Percentiles rank a stretch among this genome's conserved stretches.
phyloP scores from a whole-genome alignment of 2,797 vertebrate genomes.

The Phrynocephalus vlangalii region DNA sequence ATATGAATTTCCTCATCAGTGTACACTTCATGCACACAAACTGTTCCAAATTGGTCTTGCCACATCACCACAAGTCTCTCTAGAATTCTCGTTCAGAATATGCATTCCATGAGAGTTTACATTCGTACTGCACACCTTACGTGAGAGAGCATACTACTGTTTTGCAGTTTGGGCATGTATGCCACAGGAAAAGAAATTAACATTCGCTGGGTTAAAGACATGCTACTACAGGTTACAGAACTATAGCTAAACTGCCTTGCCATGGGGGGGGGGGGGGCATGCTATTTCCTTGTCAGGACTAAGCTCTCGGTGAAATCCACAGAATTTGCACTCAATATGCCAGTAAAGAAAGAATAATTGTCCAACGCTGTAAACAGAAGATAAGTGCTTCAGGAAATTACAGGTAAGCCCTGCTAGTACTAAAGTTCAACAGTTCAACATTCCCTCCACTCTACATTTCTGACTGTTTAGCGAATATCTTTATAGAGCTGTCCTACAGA shows the following conservation, averaged over 20 bases:
- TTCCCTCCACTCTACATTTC: not conserved
- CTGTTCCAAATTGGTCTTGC: not conserved
- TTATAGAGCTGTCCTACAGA: not conserved
- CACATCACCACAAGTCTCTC: not conserved
- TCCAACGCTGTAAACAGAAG: slow-evolving; percentile 44
- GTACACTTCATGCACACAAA: not conserved
- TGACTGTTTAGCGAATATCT: not conserved
- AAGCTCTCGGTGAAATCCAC: not conserved
- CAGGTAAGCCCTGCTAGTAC: not conserved
- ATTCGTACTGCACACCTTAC: not conserved
- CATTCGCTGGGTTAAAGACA: not conserved
- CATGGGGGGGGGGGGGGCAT: not conserved
- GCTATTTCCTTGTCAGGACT: not conserved
- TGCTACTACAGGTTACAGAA: not conserved
- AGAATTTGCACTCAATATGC: not conserved
- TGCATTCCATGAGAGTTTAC: not conserved
- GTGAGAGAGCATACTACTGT: not conserved
- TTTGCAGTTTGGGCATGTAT: not conserved
- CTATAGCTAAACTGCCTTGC: not conserved
- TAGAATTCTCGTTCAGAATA: not conserved
- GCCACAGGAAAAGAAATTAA: not conserved
- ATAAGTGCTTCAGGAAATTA: slow-evolving; percentile 45
- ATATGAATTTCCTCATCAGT: not conserved
- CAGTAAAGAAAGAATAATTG: slow-evolving; percentile 1
- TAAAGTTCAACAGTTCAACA: slow-evolving; percentile 10